Base-by-base conservation (phyloP, 2,888 invertebrate genomes). In the Eilema griseolum region DNA sequence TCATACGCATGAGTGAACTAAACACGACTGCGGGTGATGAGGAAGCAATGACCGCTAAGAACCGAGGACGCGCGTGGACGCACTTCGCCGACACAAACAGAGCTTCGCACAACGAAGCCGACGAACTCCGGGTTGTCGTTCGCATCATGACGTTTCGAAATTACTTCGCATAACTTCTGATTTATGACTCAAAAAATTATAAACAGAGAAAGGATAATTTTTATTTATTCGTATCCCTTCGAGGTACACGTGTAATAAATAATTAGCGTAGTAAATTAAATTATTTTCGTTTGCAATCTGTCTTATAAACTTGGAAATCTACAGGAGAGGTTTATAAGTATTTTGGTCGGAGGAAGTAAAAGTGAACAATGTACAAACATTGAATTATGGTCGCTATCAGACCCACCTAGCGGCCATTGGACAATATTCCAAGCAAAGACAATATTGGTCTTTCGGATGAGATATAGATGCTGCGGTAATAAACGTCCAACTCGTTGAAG, bases 31-130 rank as follows among this genome's bases (percentile, higher is more conserved):
- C 77, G 79, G 77, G 78, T 75, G 86, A 90, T 87, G 90, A 91
- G 90, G 91, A 93, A 93, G 92, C 93, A 93, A 90, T 93, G 93
- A 93, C 93, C 93, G 91, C 85, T 75, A 85, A 84, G 87, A 85
- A 75, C 78, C 86, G 88, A 88, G 90, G 88, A 89, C 88, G 79
- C 75, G 72, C 70, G 73, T 72, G 69, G 28, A 46, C 64, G 71
- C 65, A 70, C 70, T 62, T 37, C 72, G 72, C 66, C 63, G 69
- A 65, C 71, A 52, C 52, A 67, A 61, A 61, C 62, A 57, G n/a
- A 5, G 67, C 16, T 33, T 74, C 65, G 70, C 78, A 57, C 76
- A 79, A 84, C 81, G 80, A 85, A 85, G 86, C 83, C 84, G 83
- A 80, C 83, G 82, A 84, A 85, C 86, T 84, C 74, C 79, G 74